phyloP scores from a whole-genome alignment of 2,113 vertebrate species.

The Siniperca chuatsi region DNA sequence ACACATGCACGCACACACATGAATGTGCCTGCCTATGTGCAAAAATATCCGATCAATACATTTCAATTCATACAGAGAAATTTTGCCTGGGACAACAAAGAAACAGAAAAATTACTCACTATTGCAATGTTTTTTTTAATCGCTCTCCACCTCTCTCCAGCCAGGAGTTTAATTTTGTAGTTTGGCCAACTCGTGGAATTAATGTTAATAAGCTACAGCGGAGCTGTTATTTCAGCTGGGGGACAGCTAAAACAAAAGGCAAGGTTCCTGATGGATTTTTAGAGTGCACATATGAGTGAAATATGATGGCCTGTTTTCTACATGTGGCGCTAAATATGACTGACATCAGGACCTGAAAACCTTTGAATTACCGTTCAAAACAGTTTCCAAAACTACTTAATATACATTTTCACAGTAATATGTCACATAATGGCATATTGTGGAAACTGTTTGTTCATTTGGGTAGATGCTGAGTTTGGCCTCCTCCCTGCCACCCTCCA shows the following conservation, averaged over 20 bases:
- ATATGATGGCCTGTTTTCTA: not conserved
- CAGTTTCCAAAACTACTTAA: not conserved
- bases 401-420: not conserved
- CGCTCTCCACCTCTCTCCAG: not conserved
- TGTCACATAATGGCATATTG: not conserved
- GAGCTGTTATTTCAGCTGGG: constrained; percentile 37
- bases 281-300: not conserved
- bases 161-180: constrained; percentile 13
- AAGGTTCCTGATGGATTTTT: not conserved
- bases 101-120: too few species aligned
- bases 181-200: constrained; percentile 8
- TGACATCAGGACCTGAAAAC: not conserved
- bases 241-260: constrained; percentile 20
- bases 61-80: too few species aligned
- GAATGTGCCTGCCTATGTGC: too few species aligned
- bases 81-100: too few species aligned
- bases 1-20: too few species aligned
- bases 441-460: constrained; percentile 1
- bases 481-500: not conserved
- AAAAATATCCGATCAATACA: too few species aligned
- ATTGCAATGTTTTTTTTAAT: too few species aligned
- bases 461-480: not conserved
- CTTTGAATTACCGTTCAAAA: not conserved
- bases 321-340: not conserved
- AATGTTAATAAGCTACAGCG: not conserved